Percentiles rank a stretch among this genome's conserved stretches.
Evolutionary conservation across 2,888 invertebrate species (phyloP).

Genomic region (Drosophila cognata): DNA sequence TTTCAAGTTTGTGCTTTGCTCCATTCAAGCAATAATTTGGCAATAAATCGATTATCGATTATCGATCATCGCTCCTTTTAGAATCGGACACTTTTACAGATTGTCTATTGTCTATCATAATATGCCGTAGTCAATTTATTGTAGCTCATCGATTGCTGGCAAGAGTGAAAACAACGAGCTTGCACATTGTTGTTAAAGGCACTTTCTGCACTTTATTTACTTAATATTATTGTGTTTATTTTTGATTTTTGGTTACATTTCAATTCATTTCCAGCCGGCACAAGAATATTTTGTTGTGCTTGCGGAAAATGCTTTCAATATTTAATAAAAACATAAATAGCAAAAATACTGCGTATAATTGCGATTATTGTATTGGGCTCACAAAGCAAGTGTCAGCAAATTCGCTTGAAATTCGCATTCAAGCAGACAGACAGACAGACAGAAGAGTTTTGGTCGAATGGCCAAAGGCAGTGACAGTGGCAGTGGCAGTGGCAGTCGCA

Average conservation of each 20-base stretch:
- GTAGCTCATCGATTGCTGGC: slow-evolving; percentile 11
- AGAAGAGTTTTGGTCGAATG: slow-evolving; percentile 17
- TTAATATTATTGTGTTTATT: neutral
- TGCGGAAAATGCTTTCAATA: slow-evolving; percentile 28
- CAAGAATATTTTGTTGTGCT: slow-evolving; percentile 16
- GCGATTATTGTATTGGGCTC: slow-evolving; percentile 31
- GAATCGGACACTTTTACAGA: neutral
- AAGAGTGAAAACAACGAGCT: neutral
- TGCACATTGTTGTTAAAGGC: slow-evolving; percentile 9
- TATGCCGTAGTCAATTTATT: neutral
- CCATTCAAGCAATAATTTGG: neutral
- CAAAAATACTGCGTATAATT: slow-evolving; percentile 30
- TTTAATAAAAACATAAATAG: slow-evolving; percentile 12
- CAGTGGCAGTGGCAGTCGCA: slow-evolving; percentile 4
- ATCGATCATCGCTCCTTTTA: no score
- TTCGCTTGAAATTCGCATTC: slow-evolving; percentile 16
- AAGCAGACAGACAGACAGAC: slow-evolving; percentile 7
- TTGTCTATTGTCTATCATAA: neutral
- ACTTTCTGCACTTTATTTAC: slow-evolving; percentile 6
- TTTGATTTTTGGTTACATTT: slow-evolving; percentile 9
- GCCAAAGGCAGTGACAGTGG: slow-evolving; percentile 17
- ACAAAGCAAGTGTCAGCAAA: slow-evolving; percentile 39
- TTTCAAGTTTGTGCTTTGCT: neutral
- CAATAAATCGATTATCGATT: neutral
- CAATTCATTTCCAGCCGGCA: slow-evolving; percentile 22